These are phyloP conservation scores for Muscicapa striata DNA, from an alignment of 2,797 vertebrate genomes.

Conservation along the genomic window DNA sequence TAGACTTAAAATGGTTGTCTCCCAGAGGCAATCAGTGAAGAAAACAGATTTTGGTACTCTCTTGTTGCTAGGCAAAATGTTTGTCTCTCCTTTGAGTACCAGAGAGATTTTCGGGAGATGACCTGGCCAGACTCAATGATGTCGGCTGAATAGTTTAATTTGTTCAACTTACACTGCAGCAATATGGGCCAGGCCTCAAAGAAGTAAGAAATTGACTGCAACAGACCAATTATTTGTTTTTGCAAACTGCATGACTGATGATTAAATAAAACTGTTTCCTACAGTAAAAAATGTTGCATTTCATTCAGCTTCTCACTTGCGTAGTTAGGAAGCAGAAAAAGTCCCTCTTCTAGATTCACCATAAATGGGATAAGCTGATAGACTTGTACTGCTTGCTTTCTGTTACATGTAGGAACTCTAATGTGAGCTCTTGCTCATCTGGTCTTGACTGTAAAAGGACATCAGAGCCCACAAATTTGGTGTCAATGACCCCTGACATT, in stretches of 20 bases:
- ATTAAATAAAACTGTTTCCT: not conserved
- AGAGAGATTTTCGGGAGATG: not conserved
- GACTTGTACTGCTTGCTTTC: not conserved
- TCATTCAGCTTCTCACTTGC: not conserved
- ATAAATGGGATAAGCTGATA: not conserved
- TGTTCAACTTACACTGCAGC: not conserved
- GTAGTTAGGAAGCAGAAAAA: not conserved
- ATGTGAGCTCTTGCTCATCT: not conserved
- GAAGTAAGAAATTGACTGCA: not conserved
- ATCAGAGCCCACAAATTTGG: not conserved
- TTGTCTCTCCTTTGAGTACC: not conserved
- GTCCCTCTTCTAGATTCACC: not conserved
- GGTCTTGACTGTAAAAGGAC: not conserved
- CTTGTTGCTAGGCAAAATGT: not conserved
- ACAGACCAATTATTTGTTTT: not conserved
- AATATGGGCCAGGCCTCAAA: not conserved
- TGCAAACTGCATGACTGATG: not conserved
- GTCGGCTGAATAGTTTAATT: not conserved
- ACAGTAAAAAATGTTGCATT: not conserved
- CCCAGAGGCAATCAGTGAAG: not conserved
- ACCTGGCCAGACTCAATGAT: not conserved
- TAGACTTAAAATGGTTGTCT: not conserved
- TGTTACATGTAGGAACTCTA: not conserved
- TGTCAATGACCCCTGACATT: not conserved
- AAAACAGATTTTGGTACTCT: not conserved